Base-by-base conservation (phyloP, 2,113 vertebrate species). In the Falco punctatus region DNA sequence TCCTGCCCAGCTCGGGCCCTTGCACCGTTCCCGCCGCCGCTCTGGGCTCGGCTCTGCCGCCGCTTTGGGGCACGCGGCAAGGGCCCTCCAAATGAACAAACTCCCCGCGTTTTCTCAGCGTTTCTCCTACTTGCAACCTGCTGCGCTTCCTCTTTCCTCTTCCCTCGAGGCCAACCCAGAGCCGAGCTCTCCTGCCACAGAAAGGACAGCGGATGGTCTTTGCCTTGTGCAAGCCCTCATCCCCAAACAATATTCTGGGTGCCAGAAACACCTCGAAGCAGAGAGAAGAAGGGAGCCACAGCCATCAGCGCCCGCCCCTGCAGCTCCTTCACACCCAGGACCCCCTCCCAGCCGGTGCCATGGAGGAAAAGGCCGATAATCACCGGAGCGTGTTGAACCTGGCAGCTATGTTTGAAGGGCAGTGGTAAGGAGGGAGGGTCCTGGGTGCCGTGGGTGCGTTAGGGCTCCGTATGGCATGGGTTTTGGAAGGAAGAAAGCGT, bases 341-440 rank as follows among this genome's bases (percentile, higher is more conserved):
- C 11, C 54, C 1, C 13, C 51, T 75, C 40, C 80, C 72, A 65
- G 61, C 35, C 1, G 0, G 1, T 40, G 70, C 61, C 70, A 98
- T 98, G 97, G 97, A 98, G 61, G 35, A 13, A 48, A 40, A n/a
- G 2, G 49, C 6, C 2, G 35, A 64, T 6, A 9, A n/a, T 12
- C 58, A 44, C 18, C 77, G 2, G 44, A 79, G 58, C 0, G 97
- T 98, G 92, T 81, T 85, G 88, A 77, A 65, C 30, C 88, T 98
- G 83, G 91, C 96, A 81, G 92, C 96, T 57, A 80, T 48, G 6
- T 97, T 98, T 78, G 97, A 98, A 55, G 95, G 94, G 23, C 79
- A 49, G 55, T 84, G 98, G 98, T 98, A 98, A 69, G 80, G 69
- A 55, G 28, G 32, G n/a, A 51, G 27, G 23, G 2, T 51, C 30